Evolutionary conservation across 2,888 invertebrate species (phyloP), one percentile per base, ranked within the genome.

Genomic region (Girardia tigrina): DNA sequence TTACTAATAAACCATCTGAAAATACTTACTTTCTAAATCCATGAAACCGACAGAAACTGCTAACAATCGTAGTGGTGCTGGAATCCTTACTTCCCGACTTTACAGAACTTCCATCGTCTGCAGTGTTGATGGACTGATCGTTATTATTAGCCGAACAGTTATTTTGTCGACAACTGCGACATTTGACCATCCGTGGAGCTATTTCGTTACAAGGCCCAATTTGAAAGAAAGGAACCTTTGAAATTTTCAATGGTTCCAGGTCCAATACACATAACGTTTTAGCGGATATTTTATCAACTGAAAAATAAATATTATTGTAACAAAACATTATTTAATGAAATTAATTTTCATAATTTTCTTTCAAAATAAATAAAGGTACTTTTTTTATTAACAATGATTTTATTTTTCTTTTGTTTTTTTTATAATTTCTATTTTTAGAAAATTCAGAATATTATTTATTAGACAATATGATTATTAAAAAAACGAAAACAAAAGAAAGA

Each of bases 151-250:
- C n/a, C n/a, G 20, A 20, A 16, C 23, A 20, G 23, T 56, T 56
- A 56, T 56, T 56, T 56, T 56, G 56, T 8, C 56, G 56, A 56
- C 56, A 56, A n/a, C 56, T 56, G 4, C 56, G 56, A 56, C 56
- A 56, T 56, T 56, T 56, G 8, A 56, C 56, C 56, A 56, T 56
- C 23, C 56, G 56, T 2, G 56, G 56, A 20, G 56, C 56, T 6
- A 56, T 56, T 16, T 56, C 56, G n/a, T 16, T 56, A n/a, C 56
- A 56, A 56, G 56, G 56, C 23, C 56, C 56, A 8, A 56, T 56
- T 56, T 56, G 56, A 56, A 56, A 56, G 23, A 56, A 56, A 6
- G 56, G 56, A 8, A 8, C 8, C n/a, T 56, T 56, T n/a, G 56
- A 56, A 12, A 56, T 56, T 56, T 56, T 56, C 56, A 56, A n/a